Base-by-base conservation (phyloP, 1,140 invertebrate species). In the Plectrocnemia conspersa region DNA sequence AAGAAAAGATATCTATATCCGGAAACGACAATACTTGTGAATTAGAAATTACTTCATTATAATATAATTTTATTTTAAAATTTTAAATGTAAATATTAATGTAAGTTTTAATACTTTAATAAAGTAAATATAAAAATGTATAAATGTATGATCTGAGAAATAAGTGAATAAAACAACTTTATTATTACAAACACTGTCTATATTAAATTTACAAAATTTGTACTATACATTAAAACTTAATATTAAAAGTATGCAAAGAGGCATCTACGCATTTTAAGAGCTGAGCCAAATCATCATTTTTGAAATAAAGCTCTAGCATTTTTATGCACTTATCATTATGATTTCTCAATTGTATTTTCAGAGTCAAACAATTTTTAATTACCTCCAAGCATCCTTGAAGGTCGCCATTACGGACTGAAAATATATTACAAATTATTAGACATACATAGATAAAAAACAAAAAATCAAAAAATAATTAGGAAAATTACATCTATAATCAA, bases 401-500 rank as follows among this genome's bases (percentile, higher is more conserved):
- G 29, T 59, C 35, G n/a, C 36, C 15, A 7, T 24, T 44, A 15
- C 27, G 47, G 41, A 23, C 58, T 59, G 44, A 46, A 59, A 59
- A 36, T n/a, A 36, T 35, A 32, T 29, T 5, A 47, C 13, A 47
- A 47, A 47, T 11, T 15, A 47, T n/a, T 32, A 16, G 5, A 3
- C 29, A 47, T n/a, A 15, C n/a, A 6, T 47, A 29, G 21, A 29
- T 27, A 4, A 47, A 47, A 47, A 45, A 41, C 22, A 41, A 41
- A 18, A 41, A 41, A 13, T 41, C 10, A 16, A 18, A 21, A 47
- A 6, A 18, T 7, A 33, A 47, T 9, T 38, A 35, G 38, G 9
- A 36, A 52, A 35, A 54, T 44, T 54, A 61, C 58, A 41, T 56
- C 44, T 47, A 36, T 61, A 54, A 18, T 56, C 45, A 38, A 61